These are phyloP conservation scores for Chelonus insularis DNA, from an alignment of 1,140 invertebrate genomes.

Conservation along the genomic window DNA sequence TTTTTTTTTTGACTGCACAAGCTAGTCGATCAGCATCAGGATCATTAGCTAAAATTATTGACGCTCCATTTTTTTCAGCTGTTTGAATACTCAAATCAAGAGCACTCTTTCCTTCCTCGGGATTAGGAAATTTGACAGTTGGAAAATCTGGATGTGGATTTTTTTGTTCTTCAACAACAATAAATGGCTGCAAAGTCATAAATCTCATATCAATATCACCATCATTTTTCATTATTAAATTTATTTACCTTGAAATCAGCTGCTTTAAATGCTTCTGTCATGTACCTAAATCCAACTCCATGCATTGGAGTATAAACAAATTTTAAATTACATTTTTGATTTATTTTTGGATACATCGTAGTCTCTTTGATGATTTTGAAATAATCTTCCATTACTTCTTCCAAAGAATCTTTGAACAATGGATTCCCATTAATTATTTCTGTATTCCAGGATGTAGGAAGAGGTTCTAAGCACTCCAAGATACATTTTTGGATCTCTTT, in stretches of 20 bases:
- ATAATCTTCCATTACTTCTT: constrained; percentile 70
- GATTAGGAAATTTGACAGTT: constrained; percentile 97
- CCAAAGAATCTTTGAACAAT: constrained; percentile 63
- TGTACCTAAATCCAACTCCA: constrained; percentile 88
- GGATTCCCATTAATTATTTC: constrained; percentile 53
- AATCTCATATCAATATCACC: too few species aligned
- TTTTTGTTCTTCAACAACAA: constrained; percentile 83
- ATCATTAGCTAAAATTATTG: constrained; percentile 94
- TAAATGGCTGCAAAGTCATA: constrained; percentile 63
- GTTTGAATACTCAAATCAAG: constrained; percentile 83
- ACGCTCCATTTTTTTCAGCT: constrained; percentile 72
- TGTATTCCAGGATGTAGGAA: constrained; percentile 69
- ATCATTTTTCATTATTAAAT: too few species aligned
- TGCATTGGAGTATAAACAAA: constrained; percentile 97
- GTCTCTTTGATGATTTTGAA: constrained; percentile 64
- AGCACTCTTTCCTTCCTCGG: constrained; percentile 93
- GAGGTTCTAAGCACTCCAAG: constrained; percentile 74
- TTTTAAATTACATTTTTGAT: constrained; percentile 66
- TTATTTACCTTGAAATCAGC: constrained; percentile 72
- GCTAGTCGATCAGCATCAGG: constrained; percentile 97
- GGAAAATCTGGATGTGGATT: constrained; percentile 95
- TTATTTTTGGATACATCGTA: constrained; percentile 64
- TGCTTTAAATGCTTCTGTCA: constrained; percentile 73
- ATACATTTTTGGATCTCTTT: constrained; percentile 84
- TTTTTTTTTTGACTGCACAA: constrained; percentile 79